Conservation (phyloP, 2,113 vertebrate genomes). For the Hemibagrus wyckioides region DNA sequence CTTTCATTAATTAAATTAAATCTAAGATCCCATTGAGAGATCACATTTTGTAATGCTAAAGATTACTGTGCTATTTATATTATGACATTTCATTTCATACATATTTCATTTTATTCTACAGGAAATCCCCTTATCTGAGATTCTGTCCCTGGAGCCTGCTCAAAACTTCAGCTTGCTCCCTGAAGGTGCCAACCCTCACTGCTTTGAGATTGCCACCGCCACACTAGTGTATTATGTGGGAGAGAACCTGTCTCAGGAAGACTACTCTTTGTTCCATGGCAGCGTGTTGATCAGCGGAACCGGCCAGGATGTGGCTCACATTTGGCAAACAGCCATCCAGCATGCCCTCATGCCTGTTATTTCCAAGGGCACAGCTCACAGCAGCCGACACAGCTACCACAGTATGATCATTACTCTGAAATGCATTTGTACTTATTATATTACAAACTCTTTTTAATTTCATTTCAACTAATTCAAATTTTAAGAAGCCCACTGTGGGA, state of each 20-base stretch:
- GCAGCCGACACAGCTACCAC: conserved; percentile 77
- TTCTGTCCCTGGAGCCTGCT: conserved; percentile 89
- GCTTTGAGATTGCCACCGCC: conserved; percentile 93
- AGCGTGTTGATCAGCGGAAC: conserved; percentile 80
- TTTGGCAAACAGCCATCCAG: conserved; percentile 96
- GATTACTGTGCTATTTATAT: neutral
- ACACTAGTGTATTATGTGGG: conserved; percentile 90
- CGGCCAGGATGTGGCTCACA: conserved; percentile 86
- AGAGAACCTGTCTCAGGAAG: conserved; percentile 80
- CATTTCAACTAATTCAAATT: neutral
- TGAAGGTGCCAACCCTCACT: conserved; percentile 85
- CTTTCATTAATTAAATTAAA: neutral
- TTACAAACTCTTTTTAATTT: neutral
- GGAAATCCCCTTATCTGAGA: conserved; percentile 97
- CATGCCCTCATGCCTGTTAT: conserved; percentile 94
- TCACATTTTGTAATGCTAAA: neutral
- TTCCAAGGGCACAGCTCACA: conserved; percentile 81
- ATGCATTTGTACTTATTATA: conserved; percentile 12
- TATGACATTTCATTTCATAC: neutral
- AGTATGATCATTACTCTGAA: conserved; percentile 75
- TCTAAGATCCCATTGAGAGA: neutral
- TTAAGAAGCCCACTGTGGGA: neutral
- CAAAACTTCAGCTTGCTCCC: conserved; percentile 81
- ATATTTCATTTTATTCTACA: conserved; percentile 56
- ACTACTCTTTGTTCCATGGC: conserved; percentile 67